Percentiles rank a stretch among this genome's conserved stretches.
Evolutionary conservation across 2,797 vertebrate species (phyloP).

Genomic region (Chaetophractus vellerosus): DNA sequence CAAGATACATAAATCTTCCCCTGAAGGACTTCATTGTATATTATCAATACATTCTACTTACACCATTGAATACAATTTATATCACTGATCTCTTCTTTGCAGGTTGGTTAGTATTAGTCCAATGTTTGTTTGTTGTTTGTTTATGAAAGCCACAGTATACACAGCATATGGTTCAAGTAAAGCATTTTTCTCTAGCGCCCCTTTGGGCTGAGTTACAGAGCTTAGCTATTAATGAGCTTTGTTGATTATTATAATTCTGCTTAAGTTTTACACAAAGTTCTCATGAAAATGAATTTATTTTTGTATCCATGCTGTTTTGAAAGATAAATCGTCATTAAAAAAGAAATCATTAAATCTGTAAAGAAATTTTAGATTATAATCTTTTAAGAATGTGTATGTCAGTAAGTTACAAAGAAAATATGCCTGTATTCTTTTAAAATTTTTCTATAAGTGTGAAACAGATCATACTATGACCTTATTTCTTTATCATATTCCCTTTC

Average conservation of each 20-base stretch:
- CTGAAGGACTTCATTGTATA: conserved; percentile 4
- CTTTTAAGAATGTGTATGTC: conserved; percentile 35
- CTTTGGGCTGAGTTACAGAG: neutral
- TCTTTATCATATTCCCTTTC: conserved; percentile 18
- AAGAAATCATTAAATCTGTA: conserved; percentile 38
- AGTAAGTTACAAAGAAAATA: conserved; percentile 64
- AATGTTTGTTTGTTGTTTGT: conserved; percentile 7
- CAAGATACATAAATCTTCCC: conserved; percentile 26
- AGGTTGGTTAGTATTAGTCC: neutral
- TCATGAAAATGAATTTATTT: conserved; percentile 61
- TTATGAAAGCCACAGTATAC: conserved; percentile 3
- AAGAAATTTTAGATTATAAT: conserved; percentile 50
- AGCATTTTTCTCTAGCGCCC: neutral
- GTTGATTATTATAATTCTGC: neutral
- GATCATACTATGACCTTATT: conserved; percentile 43
- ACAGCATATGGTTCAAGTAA: neutral
- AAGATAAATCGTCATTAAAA: conserved; percentile 61
- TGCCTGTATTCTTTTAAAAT: neutral
- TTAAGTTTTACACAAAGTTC: conserved; percentile 55
- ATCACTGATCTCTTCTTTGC: neutral
- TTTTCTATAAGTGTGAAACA: neutral
- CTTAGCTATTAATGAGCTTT: conserved; percentile 37
- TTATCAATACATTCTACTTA: neutral
- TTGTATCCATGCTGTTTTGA: conserved; percentile 34
- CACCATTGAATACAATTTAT: neutral